phyloP scores from a whole-genome alignment of 2,888 invertebrate species.

The Oithona nana region DNA sequence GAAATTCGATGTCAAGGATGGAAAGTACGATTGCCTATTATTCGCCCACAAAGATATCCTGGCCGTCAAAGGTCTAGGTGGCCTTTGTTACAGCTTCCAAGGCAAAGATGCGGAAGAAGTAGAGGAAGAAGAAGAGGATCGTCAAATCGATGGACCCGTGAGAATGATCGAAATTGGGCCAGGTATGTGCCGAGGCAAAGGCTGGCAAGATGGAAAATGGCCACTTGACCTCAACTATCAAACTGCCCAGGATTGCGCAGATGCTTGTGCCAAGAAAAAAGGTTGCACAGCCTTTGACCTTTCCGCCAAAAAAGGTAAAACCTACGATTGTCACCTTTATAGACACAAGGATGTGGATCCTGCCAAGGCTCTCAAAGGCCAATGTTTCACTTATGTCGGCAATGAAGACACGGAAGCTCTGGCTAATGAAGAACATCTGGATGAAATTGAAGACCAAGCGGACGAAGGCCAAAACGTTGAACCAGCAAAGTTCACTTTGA shows the following conservation, averaged over 20 bases:
- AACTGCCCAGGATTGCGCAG: conserved; percentile 9
- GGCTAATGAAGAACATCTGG: neutral
- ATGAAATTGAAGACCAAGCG: neutral
- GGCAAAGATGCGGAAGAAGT: neutral
- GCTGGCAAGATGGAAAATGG: conserved; percentile 7
- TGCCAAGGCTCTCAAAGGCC: neutral
- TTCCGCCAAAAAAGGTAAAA: neutral
- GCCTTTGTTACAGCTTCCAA: conserved; percentile 5
- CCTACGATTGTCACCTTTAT: conserved; percentile 3
- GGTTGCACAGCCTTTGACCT: conserved; percentile 16
- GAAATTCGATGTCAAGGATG: neutral
- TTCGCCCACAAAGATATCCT: conserved; percentile 9
- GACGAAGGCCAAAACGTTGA: neutral
- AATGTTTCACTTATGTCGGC: neutral
- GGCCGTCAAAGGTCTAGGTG: conserved; percentile 12
- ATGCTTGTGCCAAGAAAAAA: conserved; percentile 3
- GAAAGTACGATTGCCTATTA: conserved; percentile 6
- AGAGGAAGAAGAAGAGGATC: conserved; percentile 1
- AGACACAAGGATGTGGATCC: conserved; percentile 12
- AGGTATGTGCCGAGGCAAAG: conserved; percentile 15
- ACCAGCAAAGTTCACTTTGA: neutral
- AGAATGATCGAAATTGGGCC: neutral
- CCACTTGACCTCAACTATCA: neutral
- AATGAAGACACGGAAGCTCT: neutral
- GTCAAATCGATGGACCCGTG: neutral